Percentiles rank a stretch among this genome's conserved stretches.
phyloP scores from a whole-genome alignment of 2,888 invertebrate species.

The Balanococcus diminutus region DNA sequence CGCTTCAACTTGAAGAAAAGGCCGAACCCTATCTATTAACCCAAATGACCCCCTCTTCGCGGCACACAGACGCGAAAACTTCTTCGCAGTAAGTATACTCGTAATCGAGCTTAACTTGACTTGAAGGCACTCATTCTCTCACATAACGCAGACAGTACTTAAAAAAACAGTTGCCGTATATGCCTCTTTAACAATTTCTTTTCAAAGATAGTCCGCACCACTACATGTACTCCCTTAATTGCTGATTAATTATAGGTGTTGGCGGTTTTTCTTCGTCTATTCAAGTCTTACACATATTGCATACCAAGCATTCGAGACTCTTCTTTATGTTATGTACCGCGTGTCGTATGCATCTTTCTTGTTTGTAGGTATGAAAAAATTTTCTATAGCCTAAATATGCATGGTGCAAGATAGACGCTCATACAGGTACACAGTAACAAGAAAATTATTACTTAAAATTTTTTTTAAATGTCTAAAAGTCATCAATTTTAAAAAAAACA shows the following conservation, averaged over 20 bases:
- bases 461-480: too few species aligned
- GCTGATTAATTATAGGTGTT: constrained; percentile 15
- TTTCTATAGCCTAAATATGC: too few species aligned
- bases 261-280: not conserved
- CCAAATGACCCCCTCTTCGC: constrained; percentile 33
- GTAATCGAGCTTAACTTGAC: not conserved
- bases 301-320: not conserved
- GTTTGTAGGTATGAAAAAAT: too few species aligned
- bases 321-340: not conserved
- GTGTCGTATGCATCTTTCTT: too few species aligned
- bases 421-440: too few species aligned
- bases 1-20: not conserved
- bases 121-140: not conserved
- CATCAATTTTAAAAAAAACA: too few species aligned
- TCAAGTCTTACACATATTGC: not conserved
- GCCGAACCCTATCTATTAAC: constrained; percentile 45
- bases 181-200: constrained; percentile 35
- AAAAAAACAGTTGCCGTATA: not conserved
- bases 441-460: too few species aligned
- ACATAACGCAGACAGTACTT: not conserved
- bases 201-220: constrained; percentile 40
- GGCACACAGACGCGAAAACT: not conserved
- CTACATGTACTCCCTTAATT: not conserved
- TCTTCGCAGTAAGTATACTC: not conserved
- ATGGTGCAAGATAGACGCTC: too few species aligned